Base-by-base conservation (phyloP, 1,140 invertebrate genomes). In the Rhagoletis pomonella region DNA sequence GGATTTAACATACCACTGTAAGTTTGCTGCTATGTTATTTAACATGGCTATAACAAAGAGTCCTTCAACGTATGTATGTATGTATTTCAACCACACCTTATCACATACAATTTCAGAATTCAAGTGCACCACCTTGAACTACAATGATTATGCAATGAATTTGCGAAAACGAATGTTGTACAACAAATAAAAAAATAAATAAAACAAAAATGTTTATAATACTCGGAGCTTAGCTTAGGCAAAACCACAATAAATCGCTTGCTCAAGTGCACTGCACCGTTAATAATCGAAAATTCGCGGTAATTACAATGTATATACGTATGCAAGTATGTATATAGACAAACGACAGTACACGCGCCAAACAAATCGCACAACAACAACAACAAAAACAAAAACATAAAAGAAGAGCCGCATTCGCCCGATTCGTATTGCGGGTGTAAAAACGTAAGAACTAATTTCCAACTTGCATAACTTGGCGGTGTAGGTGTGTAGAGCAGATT, bases 281-380 rank as follows among this genome's bases (percentile, higher is more conserved):
- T 73, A 44, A 73, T 73, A 73, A 73, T 73, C 69, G 69, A 73
- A 73, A 73, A 73, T 73, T 73, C 69, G 42, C 69, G 69, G 69
- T 73, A 73, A 73, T 73, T 73, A 73, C 67, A 73, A 73, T 73
- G 5, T 55, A 7, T 55, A 1, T 55, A 55, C 10, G 50, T 55
- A 55, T 14, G 42, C 39, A n/a, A 47, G 42, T 19, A 14, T 19
- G 42, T 42, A 9, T 44, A 39, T 29, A 29, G 29, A 69, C 65
- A 42, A 29, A 29, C 29, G 29, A 29, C 29, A 14, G 50, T 5
- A 14, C 42, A 17, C 42, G n/a, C 1, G 14, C 44, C 42, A 73
- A 10, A 73, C 39, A 73, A 42, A 73, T 17, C 39, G 69, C 69
- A 17, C 69, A 6, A 44, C 69, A 73, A 73, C 39, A 73, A 73